Evolutionary conservation across 2,113 vertebrate species (phyloP).

Genomic region (Astatoreochromis straeleni): DNA sequence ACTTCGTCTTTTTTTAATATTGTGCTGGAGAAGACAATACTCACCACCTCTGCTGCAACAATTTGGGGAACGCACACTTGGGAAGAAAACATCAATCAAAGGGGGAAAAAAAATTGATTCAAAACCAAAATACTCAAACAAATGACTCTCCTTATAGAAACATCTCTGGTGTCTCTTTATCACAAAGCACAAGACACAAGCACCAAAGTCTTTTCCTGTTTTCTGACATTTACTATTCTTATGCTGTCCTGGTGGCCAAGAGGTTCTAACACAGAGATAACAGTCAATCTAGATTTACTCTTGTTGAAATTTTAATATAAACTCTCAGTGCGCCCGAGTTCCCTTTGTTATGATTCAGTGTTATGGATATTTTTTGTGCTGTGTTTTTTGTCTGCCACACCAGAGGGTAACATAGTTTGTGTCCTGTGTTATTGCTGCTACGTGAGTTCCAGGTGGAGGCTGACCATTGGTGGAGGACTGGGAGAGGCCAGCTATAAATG

Average conservation of each 20-base stretch:
- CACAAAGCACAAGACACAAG: background rate
- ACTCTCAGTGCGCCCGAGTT: background rate
- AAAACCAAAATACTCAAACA: background rate
- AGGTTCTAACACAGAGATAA: background rate
- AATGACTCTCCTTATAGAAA: background rate
- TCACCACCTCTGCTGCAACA: background rate
- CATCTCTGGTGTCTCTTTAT: background rate
- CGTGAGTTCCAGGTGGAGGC: too few species aligned
- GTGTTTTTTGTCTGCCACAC: background rate
- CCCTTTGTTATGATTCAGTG: background rate
- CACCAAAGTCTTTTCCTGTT: background rate
- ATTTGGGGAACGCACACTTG: background rate
- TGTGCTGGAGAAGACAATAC: background rate
- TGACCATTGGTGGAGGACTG: too few species aligned
- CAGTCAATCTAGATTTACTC: background rate
- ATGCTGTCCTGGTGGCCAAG: background rate
- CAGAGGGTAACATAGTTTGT: background rate
- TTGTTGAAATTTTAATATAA: background rate
- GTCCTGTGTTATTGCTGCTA: too few species aligned
- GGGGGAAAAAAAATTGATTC: rapidly evolving
- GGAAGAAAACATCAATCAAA: background rate
- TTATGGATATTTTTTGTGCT: background rate
- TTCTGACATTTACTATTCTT: background rate
- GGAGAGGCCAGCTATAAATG: too few species aligned
- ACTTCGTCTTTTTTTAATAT: background rate